Percentiles rank a stretch among this genome's conserved stretches.
phyloP scores from a whole-genome alignment of 2,113 vertebrate species.

The Vidua chalybeata region DNA sequence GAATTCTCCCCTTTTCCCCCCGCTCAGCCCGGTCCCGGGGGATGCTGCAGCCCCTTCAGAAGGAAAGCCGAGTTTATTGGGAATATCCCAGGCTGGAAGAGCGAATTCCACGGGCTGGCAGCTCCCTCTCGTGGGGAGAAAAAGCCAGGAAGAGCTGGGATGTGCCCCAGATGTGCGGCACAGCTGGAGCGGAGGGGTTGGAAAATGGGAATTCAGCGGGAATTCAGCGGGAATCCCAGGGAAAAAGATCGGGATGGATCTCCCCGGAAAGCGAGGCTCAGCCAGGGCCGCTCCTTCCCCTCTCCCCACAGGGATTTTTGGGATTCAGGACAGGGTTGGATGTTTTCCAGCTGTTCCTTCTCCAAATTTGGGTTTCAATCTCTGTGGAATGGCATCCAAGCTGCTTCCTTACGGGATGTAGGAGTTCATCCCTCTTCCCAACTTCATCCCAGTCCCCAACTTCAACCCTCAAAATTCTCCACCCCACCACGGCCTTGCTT shows the following conservation, averaged over 20 bases:
- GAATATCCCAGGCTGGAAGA: not conserved
- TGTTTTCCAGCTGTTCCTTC: not conserved
- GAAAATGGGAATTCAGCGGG: not conserved
- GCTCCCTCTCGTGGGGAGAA: slow-evolving; percentile 28
- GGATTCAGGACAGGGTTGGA: not conserved
- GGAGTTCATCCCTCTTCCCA: not conserved
- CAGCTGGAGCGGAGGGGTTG: not conserved
- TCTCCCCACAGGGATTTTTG: not conserved
- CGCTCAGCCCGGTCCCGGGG: not conserved
- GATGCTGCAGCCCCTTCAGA: not conserved
- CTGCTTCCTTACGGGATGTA: not conserved
- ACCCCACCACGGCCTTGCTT: fast-evolving
- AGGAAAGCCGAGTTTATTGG: fast-evolving
- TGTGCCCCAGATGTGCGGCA: not conserved
- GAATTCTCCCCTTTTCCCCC: fast-evolving
- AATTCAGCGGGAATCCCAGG: not conserved
- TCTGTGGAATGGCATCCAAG: not conserved
- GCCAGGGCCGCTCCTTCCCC: not conserved
- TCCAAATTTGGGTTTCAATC: not conserved
- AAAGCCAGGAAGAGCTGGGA: not conserved
- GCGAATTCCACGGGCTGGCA: not conserved
- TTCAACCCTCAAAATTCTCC: not conserved
- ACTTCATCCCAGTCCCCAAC: too few species aligned
- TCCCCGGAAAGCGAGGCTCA: not conserved
- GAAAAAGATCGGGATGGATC: not conserved